Evolutionary conservation across 2,797 vertebrate species (phyloP).

Genomic region (Amblyraja radiata): DNA sequence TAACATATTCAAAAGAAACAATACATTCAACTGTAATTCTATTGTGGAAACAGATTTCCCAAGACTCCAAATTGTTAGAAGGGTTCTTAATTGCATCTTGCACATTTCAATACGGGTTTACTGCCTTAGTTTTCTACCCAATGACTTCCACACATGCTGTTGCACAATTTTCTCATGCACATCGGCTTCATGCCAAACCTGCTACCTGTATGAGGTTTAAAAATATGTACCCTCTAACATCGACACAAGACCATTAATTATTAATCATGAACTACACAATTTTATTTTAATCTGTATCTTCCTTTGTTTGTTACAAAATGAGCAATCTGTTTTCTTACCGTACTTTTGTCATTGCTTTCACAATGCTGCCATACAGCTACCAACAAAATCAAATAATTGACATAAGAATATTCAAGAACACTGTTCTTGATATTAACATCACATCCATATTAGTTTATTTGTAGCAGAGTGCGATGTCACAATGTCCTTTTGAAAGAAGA

Average conservation of each 20-base stretch:
- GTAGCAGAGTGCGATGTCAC: slow-evolving; percentile 63
- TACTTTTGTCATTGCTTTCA: slow-evolving; percentile 7
- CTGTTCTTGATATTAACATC: slow-evolving; percentile 61
- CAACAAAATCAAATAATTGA: slow-evolving; percentile 11
- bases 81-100: not conserved
- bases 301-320: not conserved
- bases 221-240: not conserved
- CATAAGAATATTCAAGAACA: slow-evolving; percentile 48
- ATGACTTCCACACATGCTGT: not conserved
- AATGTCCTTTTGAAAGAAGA: slow-evolving; percentile 56
- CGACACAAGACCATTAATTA: not conserved
- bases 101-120: not conserved
- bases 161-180: not conserved
- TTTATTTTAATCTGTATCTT: not conserved
- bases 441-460: slow-evolving; percentile 64
- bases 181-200: not conserved
- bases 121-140: not conserved
- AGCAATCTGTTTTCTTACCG: slow-evolving; percentile 1
- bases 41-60: not conserved
- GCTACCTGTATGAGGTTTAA: not conserved
- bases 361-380: not conserved
- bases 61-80: not conserved
- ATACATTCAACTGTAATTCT: not conserved
- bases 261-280: not conserved
- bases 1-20: not conserved